Conservation (phyloP, 1,140 invertebrate genomes). For the Leptopilina clavipes region DNA sequence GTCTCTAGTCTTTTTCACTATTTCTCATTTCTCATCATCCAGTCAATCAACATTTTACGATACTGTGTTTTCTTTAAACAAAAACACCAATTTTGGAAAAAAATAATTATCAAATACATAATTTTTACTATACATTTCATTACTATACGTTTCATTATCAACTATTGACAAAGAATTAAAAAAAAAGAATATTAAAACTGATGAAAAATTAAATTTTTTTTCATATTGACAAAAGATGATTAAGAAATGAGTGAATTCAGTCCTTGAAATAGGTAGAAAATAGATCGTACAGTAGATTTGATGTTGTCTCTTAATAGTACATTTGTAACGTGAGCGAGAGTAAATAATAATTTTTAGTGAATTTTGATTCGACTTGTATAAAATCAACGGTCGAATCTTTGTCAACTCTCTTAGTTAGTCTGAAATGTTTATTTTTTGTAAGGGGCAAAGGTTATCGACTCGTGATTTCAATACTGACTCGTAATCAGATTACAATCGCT, state of each 20-base stretch:
- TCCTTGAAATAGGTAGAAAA: constrained; percentile 53
- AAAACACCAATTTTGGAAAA: too few relatives aligned
- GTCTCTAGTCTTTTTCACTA: constrained; percentile 72
- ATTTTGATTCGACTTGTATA: background rate
- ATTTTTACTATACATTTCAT: too few relatives aligned
- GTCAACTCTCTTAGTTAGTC: constrained; percentile 50
- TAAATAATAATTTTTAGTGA: background rate
- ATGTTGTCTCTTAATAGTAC: constrained; percentile 35
- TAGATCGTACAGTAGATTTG: constrained; percentile 52
- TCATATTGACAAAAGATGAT: constrained; percentile 33
- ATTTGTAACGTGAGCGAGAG: background rate
- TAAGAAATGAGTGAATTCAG: constrained; percentile 49
- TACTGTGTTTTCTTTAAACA: too few relatives aligned
- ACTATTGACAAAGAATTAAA: too few relatives aligned
- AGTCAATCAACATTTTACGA: background rate
- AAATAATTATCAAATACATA: too few relatives aligned
- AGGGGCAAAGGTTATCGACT: constrained; percentile 51
- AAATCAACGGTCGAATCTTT: constrained; percentile 51
- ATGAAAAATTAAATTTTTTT: constrained; percentile 5
- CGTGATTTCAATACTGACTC: constrained; percentile 34
- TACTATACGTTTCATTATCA: too few relatives aligned
- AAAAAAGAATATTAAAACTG: too few relatives aligned
- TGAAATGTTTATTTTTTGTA: constrained; percentile 64
- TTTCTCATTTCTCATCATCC: constrained; percentile 50
- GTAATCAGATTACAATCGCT: constrained; percentile 30